Percentiles rank a stretch among this genome's conserved stretches.
These are phyloP conservation scores for Leptarthrus brevirostris DNA, from an alignment of 2,888 invertebrate species.

Conservation along the genomic window DNA sequence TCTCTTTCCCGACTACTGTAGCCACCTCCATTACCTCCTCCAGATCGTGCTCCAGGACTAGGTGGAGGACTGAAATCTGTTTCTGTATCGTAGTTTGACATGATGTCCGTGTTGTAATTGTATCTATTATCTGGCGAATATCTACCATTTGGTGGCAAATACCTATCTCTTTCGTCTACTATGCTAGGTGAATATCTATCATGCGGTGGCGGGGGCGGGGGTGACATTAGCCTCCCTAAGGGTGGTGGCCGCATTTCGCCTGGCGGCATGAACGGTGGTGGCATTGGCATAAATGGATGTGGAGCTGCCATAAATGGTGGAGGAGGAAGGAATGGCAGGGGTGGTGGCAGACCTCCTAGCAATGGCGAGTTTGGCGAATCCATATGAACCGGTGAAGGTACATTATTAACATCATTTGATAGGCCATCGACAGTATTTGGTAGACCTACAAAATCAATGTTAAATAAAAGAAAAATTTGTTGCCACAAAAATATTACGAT, in stretches of 20 bases:
- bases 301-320: conserved; percentile 75
- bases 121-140: conserved; percentile 71
- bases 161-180: conserved; percentile 63
- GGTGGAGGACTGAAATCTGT: conserved; percentile 76
- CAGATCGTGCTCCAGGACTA: conserved; percentile 69
- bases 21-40: conserved; percentile 54
- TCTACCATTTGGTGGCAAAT: conserved; percentile 65
- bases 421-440: conserved; percentile 52
- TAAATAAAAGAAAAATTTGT: not conserved
- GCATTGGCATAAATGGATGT: conserved; percentile 72
- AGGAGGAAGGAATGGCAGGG: conserved; percentile 72
- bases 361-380: conserved; percentile 64
- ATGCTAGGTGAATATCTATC: conserved; percentile 59
- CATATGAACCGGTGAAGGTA: conserved; percentile 65
- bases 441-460: conserved; percentile 34
- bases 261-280: conserved; percentile 70
- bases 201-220: conserved; percentile 63
- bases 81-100: conserved; percentile 71
- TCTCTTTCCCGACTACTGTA: conserved; percentile 10
- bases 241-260: conserved; percentile 71
- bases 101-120: conserved; percentile 67
- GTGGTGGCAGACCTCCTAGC: conserved; percentile 70
- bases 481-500: conserved; percentile 39
- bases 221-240: conserved; percentile 70
- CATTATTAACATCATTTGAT: conserved; percentile 59